Evolutionary conservation across 35 echinoderm and acorn worm species (phyloP).

Genomic region (Lytechinus pictus): DNA sequence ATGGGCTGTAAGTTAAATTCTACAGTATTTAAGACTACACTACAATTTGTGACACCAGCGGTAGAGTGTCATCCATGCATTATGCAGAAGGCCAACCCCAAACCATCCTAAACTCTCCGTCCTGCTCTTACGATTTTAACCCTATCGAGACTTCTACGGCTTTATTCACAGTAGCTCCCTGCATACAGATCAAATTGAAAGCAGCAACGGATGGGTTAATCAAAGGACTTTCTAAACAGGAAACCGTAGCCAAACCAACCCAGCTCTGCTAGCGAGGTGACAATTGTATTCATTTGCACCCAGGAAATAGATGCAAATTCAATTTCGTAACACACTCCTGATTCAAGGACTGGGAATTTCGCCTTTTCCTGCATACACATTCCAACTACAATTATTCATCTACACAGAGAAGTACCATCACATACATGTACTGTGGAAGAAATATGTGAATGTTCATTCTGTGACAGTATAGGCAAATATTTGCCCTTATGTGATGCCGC

Average conservation of each 20-base stretch:
- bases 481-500: neutral
- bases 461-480: neutral
- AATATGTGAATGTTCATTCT: neutral
- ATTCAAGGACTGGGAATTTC: neutral
- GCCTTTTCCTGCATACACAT: neutral
- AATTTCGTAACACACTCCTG: neutral
- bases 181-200: neutral
- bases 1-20: too few species aligned
- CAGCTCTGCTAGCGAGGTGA: neutral
- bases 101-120: neutral
- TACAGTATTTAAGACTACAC: too few species aligned
- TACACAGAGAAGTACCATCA: neutral
- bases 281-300: neutral
- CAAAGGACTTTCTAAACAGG: neutral
- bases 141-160: neutral
- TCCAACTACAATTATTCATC: neutral
- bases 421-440: neutral
- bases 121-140: neutral
- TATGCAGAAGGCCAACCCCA: neutral
- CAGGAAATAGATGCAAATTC: conserved; percentile 12
- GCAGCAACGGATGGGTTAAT: neutral
- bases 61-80: neutral
- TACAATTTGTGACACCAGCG: too few species aligned
- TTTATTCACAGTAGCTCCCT: too few species aligned
- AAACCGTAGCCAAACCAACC: neutral